Percentiles rank a stretch among this genome's conserved stretches.
Evolutionary conservation across 92 coral and sea anemone genomes (phyloP).

Genomic region (Parazoanthus atlanticus): DNA sequence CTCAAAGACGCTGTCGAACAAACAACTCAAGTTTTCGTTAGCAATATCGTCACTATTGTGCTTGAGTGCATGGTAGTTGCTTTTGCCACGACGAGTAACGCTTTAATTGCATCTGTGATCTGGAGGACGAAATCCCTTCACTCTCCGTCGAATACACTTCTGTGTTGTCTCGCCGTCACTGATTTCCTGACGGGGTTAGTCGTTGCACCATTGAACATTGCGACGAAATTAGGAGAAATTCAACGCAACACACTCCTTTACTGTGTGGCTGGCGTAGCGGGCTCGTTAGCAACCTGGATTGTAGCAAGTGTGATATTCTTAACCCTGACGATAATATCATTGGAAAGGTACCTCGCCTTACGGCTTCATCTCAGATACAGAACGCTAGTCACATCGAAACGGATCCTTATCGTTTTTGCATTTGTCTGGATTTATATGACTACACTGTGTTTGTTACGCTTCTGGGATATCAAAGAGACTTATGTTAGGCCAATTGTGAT

Average conservation of each 20-base stretch:
- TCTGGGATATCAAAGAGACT: constrained; percentile 26
- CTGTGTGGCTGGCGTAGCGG: constrained; percentile 33
- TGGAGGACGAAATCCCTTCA: constrained; percentile 25
- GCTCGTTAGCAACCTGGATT: constrained; percentile 33
- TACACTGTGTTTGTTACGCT: constrained; percentile 15
- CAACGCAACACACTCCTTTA: not conserved
- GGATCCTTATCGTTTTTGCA: not conserved
- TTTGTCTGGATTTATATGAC: not conserved
- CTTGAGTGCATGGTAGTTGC: not conserved
- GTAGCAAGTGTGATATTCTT: constrained; percentile 8
- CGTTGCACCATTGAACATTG: constrained; percentile 30
- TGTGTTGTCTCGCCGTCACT: constrained; percentile 35
- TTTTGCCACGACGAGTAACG: constrained; percentile 3
- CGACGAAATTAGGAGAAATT: constrained; percentile 33
- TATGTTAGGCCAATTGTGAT: constrained; percentile 35
- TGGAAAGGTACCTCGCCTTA: constrained; percentile 20
- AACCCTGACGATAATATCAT: constrained; percentile 20
- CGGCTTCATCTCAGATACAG: constrained; percentile 25
- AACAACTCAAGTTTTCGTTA: constrained; percentile 13
- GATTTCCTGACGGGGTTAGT: constrained; percentile 26
- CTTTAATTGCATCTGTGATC: constrained; percentile 29
- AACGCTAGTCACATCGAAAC: constrained; percentile 7
- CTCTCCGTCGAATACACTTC: constrained; percentile 36
- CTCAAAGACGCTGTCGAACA: constrained; percentile 17
- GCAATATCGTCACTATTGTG: constrained; percentile 24